Conservation (phyloP, 2,113 vertebrate species). For the Thryonomys swinderianus region DNA sequence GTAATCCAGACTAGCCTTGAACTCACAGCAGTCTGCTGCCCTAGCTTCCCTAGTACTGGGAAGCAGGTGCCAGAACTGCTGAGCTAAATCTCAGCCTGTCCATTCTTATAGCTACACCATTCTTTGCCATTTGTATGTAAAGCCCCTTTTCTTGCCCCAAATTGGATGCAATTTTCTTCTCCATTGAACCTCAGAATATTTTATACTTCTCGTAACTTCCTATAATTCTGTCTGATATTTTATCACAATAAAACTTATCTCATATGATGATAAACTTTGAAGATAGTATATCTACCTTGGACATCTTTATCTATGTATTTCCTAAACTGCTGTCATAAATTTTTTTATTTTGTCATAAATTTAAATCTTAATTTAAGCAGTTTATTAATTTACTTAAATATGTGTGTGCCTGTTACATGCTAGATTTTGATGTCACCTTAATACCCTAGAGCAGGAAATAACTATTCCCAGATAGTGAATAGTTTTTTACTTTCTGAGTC, state of each 20-base stretch:
- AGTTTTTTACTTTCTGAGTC: neutral
- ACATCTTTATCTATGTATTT: conserved; percentile 23
- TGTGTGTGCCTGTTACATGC: neutral
- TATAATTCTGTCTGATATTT: neutral
- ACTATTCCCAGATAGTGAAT: neutral
- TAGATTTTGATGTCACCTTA: neutral
- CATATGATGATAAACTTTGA: conserved; percentile 30
- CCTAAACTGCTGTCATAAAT: neutral
- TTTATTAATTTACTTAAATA: neutral
- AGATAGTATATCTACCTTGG: neutral
- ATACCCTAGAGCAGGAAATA: neutral
- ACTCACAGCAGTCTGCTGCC: neutral
- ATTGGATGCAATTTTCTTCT: neutral
- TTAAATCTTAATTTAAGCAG: neutral
- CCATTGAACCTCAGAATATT: conserved; percentile 11
- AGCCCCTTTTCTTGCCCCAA: neutral
- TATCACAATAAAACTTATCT: neutral
- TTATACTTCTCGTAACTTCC: neutral
- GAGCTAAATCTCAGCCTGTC: neutral
- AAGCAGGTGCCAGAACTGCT: no score
- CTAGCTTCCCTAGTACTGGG: neutral
- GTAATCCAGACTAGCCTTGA: neutral
- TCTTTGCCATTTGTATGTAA: neutral
- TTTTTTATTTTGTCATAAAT: neutral
- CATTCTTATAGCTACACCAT: neutral